Conservation (phyloP, 2,797 vertebrate species). For the Chromobotia macracanthus region DNA sequence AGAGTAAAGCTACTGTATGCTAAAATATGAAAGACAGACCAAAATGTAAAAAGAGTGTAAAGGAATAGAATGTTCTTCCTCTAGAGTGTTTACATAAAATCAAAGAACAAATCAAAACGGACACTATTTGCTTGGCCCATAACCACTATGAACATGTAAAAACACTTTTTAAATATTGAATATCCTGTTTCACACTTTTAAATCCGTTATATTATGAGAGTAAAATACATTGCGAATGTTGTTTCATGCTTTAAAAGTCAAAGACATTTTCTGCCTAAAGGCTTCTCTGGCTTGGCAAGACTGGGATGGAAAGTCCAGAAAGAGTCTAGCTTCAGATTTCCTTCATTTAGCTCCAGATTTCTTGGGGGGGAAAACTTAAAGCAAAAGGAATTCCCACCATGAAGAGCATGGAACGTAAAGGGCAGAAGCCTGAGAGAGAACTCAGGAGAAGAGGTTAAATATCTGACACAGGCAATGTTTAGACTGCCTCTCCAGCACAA, state of each 20-base stretch:
- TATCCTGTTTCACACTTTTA: constrained; percentile 14
- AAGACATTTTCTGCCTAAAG: constrained; percentile 36
- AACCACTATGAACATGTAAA: too few species aligned
- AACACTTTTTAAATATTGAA: neutral
- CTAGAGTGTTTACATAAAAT: neutral
- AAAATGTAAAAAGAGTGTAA: neutral
- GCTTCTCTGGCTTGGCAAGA: constrained; percentile 57
- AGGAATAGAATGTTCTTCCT: neutral
- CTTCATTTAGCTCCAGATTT: constrained; percentile 64
- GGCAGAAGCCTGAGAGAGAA: constrained; percentile 65
- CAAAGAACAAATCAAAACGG: neutral
- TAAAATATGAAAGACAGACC: neutral
- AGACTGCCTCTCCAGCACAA: constrained; percentile 66
- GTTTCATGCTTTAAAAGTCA: constrained; percentile 38
- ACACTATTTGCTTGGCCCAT: too few species aligned
- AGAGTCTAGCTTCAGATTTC: constrained; percentile 65
- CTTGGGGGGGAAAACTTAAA: constrained; percentile 60
- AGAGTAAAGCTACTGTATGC: neutral
- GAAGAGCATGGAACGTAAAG: constrained; percentile 73
- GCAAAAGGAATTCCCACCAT: constrained; percentile 76
- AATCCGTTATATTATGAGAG: constrained; percentile 6
- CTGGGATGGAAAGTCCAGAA: constrained; percentile 64
- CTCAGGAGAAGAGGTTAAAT: constrained; percentile 61
- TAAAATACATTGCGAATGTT: neutral
- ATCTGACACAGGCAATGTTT: constrained; percentile 70